Evolutionary conservation across 2,888 invertebrate genomes (phyloP).

Genomic region (Amorpha juglandis): DNA sequence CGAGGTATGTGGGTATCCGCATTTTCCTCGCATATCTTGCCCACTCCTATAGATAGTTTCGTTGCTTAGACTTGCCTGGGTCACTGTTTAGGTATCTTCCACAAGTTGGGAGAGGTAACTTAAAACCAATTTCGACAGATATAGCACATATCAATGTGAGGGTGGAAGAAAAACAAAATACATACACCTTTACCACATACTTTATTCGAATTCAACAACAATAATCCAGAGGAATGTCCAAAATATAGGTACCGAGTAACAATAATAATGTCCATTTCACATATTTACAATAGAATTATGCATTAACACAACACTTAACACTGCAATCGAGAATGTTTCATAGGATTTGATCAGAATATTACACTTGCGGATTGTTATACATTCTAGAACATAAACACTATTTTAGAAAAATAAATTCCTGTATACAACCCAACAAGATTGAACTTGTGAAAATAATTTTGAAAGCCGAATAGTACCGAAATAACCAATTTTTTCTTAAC

Average conservation of each 20-base stretch:
- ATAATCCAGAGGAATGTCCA: conserved; percentile 74
- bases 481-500: too few species aligned
- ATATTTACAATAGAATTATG: conserved; percentile 48
- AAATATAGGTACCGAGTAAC: conserved; percentile 48
- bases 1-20: too few species aligned
- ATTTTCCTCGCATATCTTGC: too few species aligned
- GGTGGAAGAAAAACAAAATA: conserved; percentile 32
- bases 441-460: too few species aligned
- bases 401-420: not conserved
- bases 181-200: conserved; percentile 59
- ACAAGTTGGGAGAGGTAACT: too few species aligned
- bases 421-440: too few species aligned
- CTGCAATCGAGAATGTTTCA: conserved; percentile 32
- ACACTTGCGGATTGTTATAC: conserved; percentile 4
- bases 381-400: not conserved
- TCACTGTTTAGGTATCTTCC: too few species aligned
- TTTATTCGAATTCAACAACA: conserved; percentile 68
- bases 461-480: too few species aligned
- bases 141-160: not conserved
- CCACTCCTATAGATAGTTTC: too few species aligned
- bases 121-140: too few species aligned
- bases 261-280: conserved; percentile 48
- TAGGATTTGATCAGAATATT: conserved; percentile 28
- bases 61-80: too few species aligned
- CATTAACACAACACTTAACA: conserved; percentile 54